Evolutionary conservation across 2,888 invertebrate genomes (phyloP).

Genomic region (Dryomyza anilis): DNA sequence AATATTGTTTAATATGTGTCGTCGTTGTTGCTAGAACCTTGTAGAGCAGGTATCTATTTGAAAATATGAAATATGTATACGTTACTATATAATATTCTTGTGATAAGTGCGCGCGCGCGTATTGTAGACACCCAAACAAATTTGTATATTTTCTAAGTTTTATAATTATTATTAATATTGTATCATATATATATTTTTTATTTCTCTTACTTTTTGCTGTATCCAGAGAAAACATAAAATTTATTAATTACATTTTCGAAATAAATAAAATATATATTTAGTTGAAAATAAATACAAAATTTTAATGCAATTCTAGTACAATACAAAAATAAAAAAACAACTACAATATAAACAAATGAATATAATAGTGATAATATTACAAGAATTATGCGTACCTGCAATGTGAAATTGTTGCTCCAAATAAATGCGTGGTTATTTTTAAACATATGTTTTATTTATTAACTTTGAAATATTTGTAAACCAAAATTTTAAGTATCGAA

Average conservation of each 20-base stretch:
- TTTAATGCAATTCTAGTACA: no score
- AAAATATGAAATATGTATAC: not conserved
- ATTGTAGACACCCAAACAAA: not conserved
- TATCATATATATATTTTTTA: not conserved
- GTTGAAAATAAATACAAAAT: constrained; percentile 26
- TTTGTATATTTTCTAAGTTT: constrained; percentile 7
- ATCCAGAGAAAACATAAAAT: not conserved
- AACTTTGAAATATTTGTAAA: no score
- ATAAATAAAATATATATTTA: constrained; percentile 15
- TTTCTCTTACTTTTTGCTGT: not conserved
- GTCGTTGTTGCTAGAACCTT: no score
- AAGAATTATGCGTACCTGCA: no score
- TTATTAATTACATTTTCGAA: not conserved
- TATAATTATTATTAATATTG: not conserved
- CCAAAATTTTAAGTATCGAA: no score
- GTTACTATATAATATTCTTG: not conserved
- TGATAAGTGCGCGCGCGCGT: constrained; percentile 1
- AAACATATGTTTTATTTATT: no score
- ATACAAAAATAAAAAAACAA: no score
- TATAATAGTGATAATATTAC: no score
- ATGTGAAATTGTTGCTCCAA: no score
- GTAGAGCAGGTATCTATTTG: no score
- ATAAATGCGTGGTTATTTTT: no score
- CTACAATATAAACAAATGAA: no score
- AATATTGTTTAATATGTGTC: not conserved